Evolutionary conservation across 2,797 vertebrate genomes (phyloP).

Genomic region (Bovichtus diacanthus): DNA sequence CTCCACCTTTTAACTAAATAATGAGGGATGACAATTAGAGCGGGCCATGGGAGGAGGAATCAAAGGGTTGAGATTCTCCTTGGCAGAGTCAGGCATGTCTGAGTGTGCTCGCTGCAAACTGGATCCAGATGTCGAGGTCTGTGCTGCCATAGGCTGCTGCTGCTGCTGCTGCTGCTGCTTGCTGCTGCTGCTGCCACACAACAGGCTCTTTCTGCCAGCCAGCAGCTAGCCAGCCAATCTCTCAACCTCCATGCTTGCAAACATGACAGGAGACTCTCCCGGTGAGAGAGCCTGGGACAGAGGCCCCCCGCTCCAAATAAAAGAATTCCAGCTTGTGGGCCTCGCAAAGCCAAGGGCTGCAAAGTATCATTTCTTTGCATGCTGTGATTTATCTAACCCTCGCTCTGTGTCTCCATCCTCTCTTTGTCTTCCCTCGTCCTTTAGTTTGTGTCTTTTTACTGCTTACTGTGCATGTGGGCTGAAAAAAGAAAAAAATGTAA

Average conservation of each 20-base stretch:
- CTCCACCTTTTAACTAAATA: constrained; percentile 87
- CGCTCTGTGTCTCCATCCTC: constrained; percentile 63
- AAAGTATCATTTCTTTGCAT: constrained; percentile 64
- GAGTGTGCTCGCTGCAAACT: constrained; percentile 83
- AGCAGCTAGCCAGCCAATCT: constrained; percentile 52
- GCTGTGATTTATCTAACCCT: constrained; percentile 76
- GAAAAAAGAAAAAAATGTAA: constrained; percentile 25
- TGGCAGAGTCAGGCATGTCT: constrained; percentile 79
- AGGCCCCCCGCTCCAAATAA: constrained; percentile 69
- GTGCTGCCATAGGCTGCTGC: constrained; percentile 69
- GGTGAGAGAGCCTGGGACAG: constrained; percentile 64
- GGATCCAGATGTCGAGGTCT: constrained; percentile 86
- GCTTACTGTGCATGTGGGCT: constrained; percentile 47
- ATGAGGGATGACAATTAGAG: constrained; percentile 88
- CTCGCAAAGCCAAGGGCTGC: constrained; percentile 57
- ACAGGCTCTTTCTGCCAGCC: constrained; percentile 77
- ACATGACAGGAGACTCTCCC: constrained; percentile 75
- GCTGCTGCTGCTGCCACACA: constrained; percentile 63
- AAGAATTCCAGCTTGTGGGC: constrained; percentile 60
- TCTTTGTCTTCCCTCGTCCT: constrained; percentile 61
- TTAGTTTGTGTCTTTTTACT: constrained; percentile 44
- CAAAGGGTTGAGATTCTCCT: constrained; percentile 83
- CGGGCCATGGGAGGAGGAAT: constrained; percentile 79
- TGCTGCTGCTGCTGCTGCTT: constrained; percentile 35
- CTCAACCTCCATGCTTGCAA: constrained; percentile 63